Evolutionary conservation across 2,113 vertebrate species (phyloP), one percentile per base, ranked within the genome.

Genomic region (Murina feae): DNA sequence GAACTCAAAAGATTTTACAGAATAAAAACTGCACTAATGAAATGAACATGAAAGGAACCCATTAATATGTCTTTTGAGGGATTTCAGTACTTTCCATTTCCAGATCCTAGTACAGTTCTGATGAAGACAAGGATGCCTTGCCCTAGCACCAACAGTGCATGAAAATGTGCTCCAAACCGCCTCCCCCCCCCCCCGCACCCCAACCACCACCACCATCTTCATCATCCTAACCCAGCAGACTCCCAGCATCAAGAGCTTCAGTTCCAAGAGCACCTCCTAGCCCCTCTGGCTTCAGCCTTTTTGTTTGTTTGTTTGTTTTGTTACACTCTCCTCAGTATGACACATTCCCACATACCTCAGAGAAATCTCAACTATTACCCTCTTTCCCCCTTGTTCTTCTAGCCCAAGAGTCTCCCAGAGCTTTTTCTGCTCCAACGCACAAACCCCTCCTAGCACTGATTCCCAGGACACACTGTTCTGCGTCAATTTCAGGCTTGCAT

Each of bases 11-110:
- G 66, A 90, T 75, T 76, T 89, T 72, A 84, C 4, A 60, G 32
- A 25, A 86, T 88, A 71, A 94, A 94, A 95, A 69, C 21, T 5
- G 23, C 39, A 84, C 65, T 66, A 51, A 89, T 71, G 63, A 87
- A 68, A 14, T 35, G 42, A 89, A 63, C 80, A 63, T 21, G 47
- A 95, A 86, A 91, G 66, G 42, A 84, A 42, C 5, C 51, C 17
- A 20, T 79, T 88, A 91, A 82, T 21, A 47, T 23, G 75, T 60
- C 89, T 89, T 94, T 58, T 20, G 47, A 83, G 71, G 47, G 60
- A 69, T 51, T 85, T 90, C 53, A 25, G n/a, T 23, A 44, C 66
- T 89, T 72, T 91, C 80, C 60, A 80, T 42, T 66, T 91, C 32
- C 71, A 91, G 65, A 86, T 28, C 2, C 20, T 74, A 42, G n/a